These are phyloP conservation scores for Lycophotia porphyrea DNA, from an alignment of 2,888 invertebrate species.

Conservation along the genomic window DNA sequence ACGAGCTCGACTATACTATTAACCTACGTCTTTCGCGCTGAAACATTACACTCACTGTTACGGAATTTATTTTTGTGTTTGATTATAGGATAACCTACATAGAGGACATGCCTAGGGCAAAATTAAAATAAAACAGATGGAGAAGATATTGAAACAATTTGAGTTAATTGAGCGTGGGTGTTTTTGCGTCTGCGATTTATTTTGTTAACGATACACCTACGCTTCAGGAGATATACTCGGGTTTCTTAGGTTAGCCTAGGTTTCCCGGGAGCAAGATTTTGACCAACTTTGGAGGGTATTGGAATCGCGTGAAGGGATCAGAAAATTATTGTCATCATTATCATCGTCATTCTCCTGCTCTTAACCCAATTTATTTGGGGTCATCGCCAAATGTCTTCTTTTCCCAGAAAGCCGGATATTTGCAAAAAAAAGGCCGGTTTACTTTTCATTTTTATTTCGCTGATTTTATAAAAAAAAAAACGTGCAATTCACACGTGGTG, in stretches of 20 bases:
- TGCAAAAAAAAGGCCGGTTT: background rate
- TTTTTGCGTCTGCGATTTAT: constrained; percentile 9
- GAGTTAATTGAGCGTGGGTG: constrained; percentile 18
- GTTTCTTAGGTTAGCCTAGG: background rate
- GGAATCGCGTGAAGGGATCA: background rate
- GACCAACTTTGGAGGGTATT: too few relatives aligned
- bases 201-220: constrained; percentile 13
- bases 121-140: constrained; percentile 19
- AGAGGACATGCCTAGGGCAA: background rate
- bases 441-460: too few relatives aligned
- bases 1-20: background rate
- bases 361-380: background rate
- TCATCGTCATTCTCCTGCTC: background rate
- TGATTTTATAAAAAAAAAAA: too few relatives aligned
- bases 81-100: background rate
- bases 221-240: background rate
- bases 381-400: background rate
- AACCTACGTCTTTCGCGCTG: background rate
- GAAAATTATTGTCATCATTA: background rate
- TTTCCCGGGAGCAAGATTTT: background rate
- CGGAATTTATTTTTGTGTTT: background rate
- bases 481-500: too few relatives aligned
- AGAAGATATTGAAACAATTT: constrained; percentile 16
- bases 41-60: background rate
- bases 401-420: background rate